Percentiles rank a stretch among this genome's conserved stretches.
Evolutionary conservation across 1,140 invertebrate species (phyloP).

Genomic region (Calosoma granatense): DNA sequence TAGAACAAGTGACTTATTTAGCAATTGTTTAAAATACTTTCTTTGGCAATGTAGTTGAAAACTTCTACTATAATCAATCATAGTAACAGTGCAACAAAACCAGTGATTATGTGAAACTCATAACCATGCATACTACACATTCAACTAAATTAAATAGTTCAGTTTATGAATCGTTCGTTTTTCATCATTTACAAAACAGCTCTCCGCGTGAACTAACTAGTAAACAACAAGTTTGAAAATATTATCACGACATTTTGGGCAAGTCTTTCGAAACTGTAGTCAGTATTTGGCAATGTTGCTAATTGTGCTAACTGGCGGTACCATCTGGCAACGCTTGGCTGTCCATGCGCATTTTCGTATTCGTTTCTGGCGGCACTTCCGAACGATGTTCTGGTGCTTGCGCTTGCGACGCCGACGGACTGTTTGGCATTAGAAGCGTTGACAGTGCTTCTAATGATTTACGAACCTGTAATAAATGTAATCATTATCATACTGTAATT

Average conservation of each 20-base stretch:
- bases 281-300: not conserved
- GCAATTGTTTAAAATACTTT: slow-evolving; percentile 8
- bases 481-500: slow-evolving; percentile 10
- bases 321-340: not conserved
- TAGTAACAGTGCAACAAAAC: slow-evolving; percentile 3
- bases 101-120: too few species aligned
- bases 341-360: not conserved
- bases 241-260: not conserved
- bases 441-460: slow-evolving; percentile 50
- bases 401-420: slow-evolving; percentile 9
- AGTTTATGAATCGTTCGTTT: too few species aligned
- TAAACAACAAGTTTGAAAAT: not conserved
- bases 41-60: not conserved
- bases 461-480: slow-evolving; percentile 40
- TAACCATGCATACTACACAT: too few species aligned
- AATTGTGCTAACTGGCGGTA: not conserved
- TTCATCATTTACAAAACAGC: too few species aligned
- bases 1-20: not conserved
- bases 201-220: not conserved
- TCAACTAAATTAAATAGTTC: too few species aligned
- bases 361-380: not conserved
- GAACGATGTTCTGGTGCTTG: not conserved
- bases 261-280: not conserved
- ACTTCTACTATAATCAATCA: not conserved
- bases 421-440: slow-evolving; percentile 37